phyloP scores from a whole-genome alignment of 2,113 vertebrate species.

The Ivindomyrus marchei region DNA sequence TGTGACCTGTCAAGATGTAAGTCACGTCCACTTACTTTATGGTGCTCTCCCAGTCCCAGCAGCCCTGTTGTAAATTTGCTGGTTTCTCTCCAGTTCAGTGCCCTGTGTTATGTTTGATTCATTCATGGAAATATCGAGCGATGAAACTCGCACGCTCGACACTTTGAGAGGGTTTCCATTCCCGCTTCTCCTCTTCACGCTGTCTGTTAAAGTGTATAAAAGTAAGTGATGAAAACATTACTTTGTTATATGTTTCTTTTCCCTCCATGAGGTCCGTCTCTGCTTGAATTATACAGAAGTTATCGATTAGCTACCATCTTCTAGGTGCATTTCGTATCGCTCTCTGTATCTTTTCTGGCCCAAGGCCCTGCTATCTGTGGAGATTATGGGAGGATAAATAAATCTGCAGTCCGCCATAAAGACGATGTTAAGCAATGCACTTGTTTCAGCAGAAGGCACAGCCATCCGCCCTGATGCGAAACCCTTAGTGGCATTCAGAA shows the following conservation, averaged over 20 bases:
- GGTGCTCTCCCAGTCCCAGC: neutral
- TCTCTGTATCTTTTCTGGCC: neutral
- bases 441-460: neutral
- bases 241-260: neutral
- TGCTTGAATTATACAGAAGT: neutral
- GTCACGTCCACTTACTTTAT: neutral
- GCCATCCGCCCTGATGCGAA: neutral
- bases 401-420: neutral
- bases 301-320: neutral
- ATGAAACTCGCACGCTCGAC: neutral
- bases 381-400: neutral
- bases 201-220: neutral
- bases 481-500: neutral
- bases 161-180: neutral
- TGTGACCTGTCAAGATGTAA: neutral
- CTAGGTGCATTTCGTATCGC: neutral
- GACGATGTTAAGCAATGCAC: neutral
- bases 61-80: neutral
- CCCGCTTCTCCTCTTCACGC: neutral
- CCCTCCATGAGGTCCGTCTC: neutral
- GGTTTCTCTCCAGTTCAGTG: neutral
- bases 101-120: neutral
- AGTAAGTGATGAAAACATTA: neutral
- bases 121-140: neutral
- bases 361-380: neutral